A percentile compares a stretch with the other conserved stretches of the same genome.
These are phyloP conservation scores for Dinocampus coccinellae DNA, from an alignment of 2,888 invertebrate species.

Conservation along the genomic window DNA sequence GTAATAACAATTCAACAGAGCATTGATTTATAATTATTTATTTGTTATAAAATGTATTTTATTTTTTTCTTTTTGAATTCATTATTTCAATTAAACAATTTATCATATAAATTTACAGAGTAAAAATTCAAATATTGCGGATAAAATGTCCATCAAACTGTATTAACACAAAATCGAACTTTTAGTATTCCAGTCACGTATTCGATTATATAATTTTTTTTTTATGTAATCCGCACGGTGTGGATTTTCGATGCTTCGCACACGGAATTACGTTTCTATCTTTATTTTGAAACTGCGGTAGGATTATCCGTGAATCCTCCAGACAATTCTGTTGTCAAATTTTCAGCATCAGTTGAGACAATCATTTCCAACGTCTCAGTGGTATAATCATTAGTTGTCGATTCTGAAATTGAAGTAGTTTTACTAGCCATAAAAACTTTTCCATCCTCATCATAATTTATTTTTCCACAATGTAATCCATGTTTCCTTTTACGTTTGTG, in stretches of 20 bases:
- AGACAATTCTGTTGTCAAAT: neutral
- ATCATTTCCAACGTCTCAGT: neutral
- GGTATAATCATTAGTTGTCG: slow-evolving; percentile 5
- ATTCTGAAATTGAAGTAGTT: slow-evolving; percentile 1
- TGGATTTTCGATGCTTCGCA: neutral
- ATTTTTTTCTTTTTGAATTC: neutral
- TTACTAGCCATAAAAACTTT: neutral
- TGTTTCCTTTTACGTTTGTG: neutral
- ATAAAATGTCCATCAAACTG: neutral
- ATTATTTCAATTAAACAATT: neutral
- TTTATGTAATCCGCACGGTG: neutral
- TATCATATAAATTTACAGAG: neutral
- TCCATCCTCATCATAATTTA: neutral
- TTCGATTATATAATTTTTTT: neutral
- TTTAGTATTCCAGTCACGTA: neutral
- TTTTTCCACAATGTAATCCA: neutral
- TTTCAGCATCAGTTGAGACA: neutral
- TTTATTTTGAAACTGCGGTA: neutral
- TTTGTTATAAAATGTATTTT: neutral
- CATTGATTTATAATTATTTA: neutral
- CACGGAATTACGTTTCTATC: neutral
- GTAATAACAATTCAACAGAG: neutral
- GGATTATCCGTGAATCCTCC: neutral
- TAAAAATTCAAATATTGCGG: neutral
- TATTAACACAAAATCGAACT: neutral